Base-by-base conservation (phyloP, 2,888 invertebrate genomes). In the Caenorhabditis uteleia region DNA sequence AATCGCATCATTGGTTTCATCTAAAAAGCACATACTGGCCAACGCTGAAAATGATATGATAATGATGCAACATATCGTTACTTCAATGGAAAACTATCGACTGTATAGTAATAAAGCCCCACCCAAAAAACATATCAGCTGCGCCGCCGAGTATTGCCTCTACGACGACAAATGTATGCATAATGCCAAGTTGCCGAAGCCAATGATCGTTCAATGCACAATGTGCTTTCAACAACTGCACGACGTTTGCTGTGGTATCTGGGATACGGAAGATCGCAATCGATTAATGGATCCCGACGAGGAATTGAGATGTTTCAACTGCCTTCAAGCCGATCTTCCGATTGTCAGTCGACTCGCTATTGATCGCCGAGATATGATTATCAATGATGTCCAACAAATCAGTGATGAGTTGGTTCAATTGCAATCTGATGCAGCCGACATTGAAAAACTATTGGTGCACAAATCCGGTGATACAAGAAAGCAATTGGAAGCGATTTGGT, bases 401-500 rank as follows among this genome's bases (percentile, higher is more conserved):
- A 20, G 16, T 18, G 21, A 38, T 14, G n/a, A 26, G 7, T 12
- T 33, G n/a, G 25, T 5, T 38, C 23, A 3, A 20, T n/a, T n/a
- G n/a, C n/a, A n/a, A n/a, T n/a, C n/a, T n/a, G n/a, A n/a, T n/a
- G n/a, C n/a, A n/a, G n/a, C n/a, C n/a, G n/a, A n/a, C n/a, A n/a
- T n/a, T n/a, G n/a, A n/a, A n/a, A n/a, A n/a, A n/a, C n/a, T n/a
- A n/a, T n/a, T n/a, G n/a, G n/a, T n/a, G n/a, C n/a, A n/a, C n/a
- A n/a, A n/a, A n/a, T n/a, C n/a, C n/a, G 25, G 34, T 2, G 1
- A 12, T 2, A 12, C 16, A 5, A 1, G 36, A 3, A 34, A 27
- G 14, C 7, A 34, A 27, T 34, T 53, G 23, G 53, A 54, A 27
- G 20, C 8, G n/a, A 3, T 2, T 10, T 54, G 54, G 54, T 33